Base-by-base conservation (phyloP, 1,140 invertebrate species). In the Pantala flavescens region DNA sequence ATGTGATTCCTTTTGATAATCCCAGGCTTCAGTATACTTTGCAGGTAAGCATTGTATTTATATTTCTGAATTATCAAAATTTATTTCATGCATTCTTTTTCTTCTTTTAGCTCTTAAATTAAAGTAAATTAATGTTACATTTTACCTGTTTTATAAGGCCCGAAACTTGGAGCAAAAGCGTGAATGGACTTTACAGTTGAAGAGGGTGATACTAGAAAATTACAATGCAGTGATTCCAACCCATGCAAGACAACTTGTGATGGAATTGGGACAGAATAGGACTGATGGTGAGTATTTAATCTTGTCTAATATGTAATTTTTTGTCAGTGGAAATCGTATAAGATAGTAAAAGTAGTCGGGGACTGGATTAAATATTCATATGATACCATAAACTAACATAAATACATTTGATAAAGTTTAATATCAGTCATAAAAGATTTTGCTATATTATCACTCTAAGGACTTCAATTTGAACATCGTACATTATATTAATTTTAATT, bases 1-100 rank as follows among this genome's bases (percentile, higher is more conserved):
- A 98, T 83, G 92, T 98, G 42, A 93, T 98, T 80, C 95, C 96
- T 63, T 98, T 96, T 84, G 93, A 98, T 82, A 94, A 95, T 85
- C 95, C 95, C 74, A 86, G 91, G 76, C 83, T 90, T 74, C 94
- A 97, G 82, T 94, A 93, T 78, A 97, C 95, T 21, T 84, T 98
- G 77, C 92, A 96, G 86, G 90, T 91, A 84, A 81, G 80, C 23
- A 81, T 77, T 75, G 11, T 42, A n/a, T 49, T 19, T 36, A 36
- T 5, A 36, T 36, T 36, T 9, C 2, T 36, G 2, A 5, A 36
- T 5, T 36, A 36, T 36, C 2, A 36, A 36, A 36, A 36, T 36
- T 5, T 36, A 36, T 2, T 36, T 36, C 9, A 36, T 36, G 28
- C 28, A 36, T 36, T 5, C 9, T 36, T 36, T n/a, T n/a, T n/a